These are phyloP conservation scores for Podotricha telesiphe DNA, from an alignment of 2,888 invertebrate species.

Conservation along the genomic window DNA sequence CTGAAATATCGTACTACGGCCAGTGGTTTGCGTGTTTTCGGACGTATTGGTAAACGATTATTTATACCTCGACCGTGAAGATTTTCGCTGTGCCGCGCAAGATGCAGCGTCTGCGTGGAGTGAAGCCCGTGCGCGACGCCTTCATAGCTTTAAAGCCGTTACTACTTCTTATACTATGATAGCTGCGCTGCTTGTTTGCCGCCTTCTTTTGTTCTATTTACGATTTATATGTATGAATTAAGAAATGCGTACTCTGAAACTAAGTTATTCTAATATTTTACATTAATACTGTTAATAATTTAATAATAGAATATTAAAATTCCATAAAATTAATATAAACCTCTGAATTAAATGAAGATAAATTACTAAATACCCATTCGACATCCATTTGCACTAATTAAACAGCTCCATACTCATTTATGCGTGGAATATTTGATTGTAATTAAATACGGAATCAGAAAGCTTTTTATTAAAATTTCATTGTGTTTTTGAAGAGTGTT, in stretches of 20 bases:
- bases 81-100: constrained; percentile 57
- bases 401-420: not conserved
- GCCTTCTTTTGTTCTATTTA: not conserved
- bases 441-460: constrained; percentile 38
- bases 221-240: no score
- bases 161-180: not conserved
- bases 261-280: no score
- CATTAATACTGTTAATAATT: no score
- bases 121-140: constrained; percentile 27
- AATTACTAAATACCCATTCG: not conserved
- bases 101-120: constrained; percentile 47
- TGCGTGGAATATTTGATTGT: not conserved
- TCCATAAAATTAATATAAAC: not conserved
- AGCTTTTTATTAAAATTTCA: constrained; percentile 47
- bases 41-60: constrained; percentile 83
- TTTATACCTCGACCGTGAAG: constrained; percentile 80
- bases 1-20: constrained; percentile 84
- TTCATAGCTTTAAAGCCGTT: constrained; percentile 10
- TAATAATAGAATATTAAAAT: no score
- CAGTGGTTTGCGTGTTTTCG: constrained; percentile 81
- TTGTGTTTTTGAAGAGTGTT: constrained; percentile 58
- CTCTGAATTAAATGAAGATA: not conserved
- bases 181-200: not conserved
- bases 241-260: no score
- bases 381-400: constrained; percentile 9